These are phyloP conservation scores for Reinhardtius hippoglossoides DNA, from an alignment of 2,113 vertebrate species.

Conservation along the genomic window DNA sequence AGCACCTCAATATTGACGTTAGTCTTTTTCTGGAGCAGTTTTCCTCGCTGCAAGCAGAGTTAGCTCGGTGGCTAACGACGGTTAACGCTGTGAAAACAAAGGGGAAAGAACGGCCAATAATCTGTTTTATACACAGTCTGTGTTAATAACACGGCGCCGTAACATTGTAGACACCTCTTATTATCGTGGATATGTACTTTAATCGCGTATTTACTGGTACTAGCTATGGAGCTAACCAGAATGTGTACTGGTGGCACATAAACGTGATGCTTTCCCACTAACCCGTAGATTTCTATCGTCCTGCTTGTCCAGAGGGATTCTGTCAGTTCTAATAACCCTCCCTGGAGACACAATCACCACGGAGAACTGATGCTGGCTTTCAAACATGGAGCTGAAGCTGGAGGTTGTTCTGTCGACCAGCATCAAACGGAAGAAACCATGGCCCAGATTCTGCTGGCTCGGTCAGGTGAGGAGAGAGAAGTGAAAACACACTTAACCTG, in stretches of 20 bases:
- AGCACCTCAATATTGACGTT: background rate
- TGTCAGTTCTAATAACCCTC: background rate
- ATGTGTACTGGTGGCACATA: background rate
- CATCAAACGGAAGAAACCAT: slow-evolving; percentile 86
- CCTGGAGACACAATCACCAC: background rate
- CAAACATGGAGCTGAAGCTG: slow-evolving; percentile 81
- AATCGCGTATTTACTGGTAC: background rate
- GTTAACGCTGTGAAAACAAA: background rate
- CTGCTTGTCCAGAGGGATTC: background rate
- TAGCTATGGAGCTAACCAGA: background rate
- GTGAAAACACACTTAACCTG: background rate
- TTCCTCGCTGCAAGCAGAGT: background rate
- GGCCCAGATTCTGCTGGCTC: slow-evolving; percentile 86
- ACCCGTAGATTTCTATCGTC: background rate
- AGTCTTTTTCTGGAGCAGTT: background rate
- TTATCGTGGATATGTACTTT: background rate
- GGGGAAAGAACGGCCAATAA: background rate
- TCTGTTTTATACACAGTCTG: background rate
- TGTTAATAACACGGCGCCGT: background rate
- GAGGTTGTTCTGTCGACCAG: slow-evolving; percentile 83
- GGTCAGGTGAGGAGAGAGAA: slow-evolving; percentile 74
- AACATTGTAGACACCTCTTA: background rate
- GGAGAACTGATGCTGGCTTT: slow-evolving; percentile 21
- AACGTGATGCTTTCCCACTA: background rate
- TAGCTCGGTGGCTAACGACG: slow-evolving; percentile 63